Percentiles rank a stretch among this genome's conserved stretches.
phyloP scores from a whole-genome alignment of 2,113 vertebrate genomes.

The Tauraco erythrolophus region DNA sequence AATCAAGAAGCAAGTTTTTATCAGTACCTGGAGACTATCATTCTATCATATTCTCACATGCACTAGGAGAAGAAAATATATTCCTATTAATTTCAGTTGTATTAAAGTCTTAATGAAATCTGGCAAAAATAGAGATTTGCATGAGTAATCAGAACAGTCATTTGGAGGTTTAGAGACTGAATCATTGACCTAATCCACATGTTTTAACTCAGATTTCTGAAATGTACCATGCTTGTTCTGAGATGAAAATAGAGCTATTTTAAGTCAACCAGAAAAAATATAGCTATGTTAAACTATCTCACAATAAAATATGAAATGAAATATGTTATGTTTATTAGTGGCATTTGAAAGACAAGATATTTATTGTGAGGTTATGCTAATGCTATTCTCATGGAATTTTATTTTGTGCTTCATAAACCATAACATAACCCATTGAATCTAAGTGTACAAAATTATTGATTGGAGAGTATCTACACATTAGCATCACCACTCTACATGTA shows the following conservation, averaged over 20 bases:
- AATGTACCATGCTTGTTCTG: neutral
- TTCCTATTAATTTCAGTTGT: constrained; percentile 17
- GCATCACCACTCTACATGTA: neutral
- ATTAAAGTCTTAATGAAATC: constrained; percentile 13
- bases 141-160: constrained; percentile 53
- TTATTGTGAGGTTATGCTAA: neutral
- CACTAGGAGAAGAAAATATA: constrained; percentile 33
- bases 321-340: neutral
- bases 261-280: neutral
- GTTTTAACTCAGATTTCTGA: constrained; percentile 24
- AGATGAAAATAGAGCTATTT: neutral
- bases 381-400: neutral
- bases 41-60: neutral
- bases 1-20: constrained; percentile 51
- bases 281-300: neutral
- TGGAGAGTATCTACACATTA: neutral
- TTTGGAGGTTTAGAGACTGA: constrained; percentile 58
- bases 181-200: constrained; percentile 38
- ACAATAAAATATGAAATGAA: neutral
- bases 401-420: neutral
- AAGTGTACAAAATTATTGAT: neutral
- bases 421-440: neutral
- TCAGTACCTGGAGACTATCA: neutral
- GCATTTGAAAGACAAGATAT: neutral
- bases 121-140: constrained; percentile 54